Percentiles rank a stretch among this genome's conserved stretches.
These are phyloP conservation scores for Danio kyathit DNA, from an alignment of 2,797 vertebrate species.

Conservation along the genomic window DNA sequence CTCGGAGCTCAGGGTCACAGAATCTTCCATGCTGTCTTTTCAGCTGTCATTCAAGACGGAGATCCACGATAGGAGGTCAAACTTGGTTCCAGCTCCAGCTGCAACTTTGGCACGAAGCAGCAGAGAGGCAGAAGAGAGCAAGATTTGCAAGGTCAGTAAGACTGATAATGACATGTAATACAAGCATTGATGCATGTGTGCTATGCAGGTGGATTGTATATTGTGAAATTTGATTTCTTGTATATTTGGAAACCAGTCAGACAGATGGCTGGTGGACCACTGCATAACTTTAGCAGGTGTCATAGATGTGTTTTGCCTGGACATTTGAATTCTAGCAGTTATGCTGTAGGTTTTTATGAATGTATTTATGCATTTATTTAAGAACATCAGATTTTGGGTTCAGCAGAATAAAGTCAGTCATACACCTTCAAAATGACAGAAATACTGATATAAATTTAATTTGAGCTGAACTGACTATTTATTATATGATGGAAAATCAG, in stretches of 20 bases:
- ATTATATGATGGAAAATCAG: neutral
- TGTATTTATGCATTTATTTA: no score
- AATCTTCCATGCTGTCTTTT: slow-evolving; percentile 79
- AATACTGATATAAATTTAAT: neutral
- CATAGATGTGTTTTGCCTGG: neutral
- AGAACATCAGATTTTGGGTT: neutral
- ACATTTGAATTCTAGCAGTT: slow-evolving; percentile 1
- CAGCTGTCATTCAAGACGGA: slow-evolving; percentile 88
- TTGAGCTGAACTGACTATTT: neutral
- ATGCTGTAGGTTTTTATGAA: neutral
- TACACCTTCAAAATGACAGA: neutral
- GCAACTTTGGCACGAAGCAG: slow-evolving; percentile 44
- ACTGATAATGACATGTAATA: neutral
- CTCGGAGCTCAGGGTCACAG: slow-evolving; percentile 79
- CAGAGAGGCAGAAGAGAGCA: slow-evolving; percentile 88
- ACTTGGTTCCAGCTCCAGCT: slow-evolving; percentile 46
- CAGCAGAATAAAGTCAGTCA: neutral
- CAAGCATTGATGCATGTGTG: neutral
- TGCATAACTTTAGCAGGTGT: slow-evolving; percentile 22
- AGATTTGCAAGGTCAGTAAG: slow-evolving; percentile 89
- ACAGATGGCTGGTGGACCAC: neutral
- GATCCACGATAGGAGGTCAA: slow-evolving; percentile 80
- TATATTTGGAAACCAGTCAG: neutral
- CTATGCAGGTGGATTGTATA: slow-evolving; percentile 60
- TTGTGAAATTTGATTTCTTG: slow-evolving; percentile 8